Evolutionary conservation across 2,888 invertebrate species (phyloP), one percentile per base, ranked within the genome.

Genomic region (Eristalinus sepulchralis): DNA sequence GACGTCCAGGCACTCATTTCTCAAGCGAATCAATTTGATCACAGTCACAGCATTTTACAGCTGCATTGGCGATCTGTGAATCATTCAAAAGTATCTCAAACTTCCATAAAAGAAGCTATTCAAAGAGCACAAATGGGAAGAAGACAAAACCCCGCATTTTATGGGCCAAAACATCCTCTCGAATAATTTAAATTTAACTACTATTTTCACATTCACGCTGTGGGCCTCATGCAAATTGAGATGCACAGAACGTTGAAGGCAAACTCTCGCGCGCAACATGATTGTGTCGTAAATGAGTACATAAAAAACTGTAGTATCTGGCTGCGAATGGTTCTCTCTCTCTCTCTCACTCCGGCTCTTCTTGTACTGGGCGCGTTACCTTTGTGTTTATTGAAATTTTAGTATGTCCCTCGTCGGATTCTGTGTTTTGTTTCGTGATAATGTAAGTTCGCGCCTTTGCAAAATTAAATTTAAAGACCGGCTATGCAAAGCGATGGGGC

Each of bases 261-360:
- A 68, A 33, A 66, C 63, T 77, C 71, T 77, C 55, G 53, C 71
- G 36, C 71, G 70, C 81, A 81, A 66, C 84, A 63, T 78, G 68
- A 82, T 81, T 79, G 75, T 62, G 79, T 87, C 86, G 78, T 87
- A 86, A 86, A 86, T 78, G 78, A 70, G 76, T 75, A 75, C 72
- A 81, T 85, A 80, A 84, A 84, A 27, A 27, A 27, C 27, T 27
- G 27, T 27, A 62, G 47, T 70, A 75, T 75, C 70, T 39, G 27
- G 27, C 27, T 27, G 5, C 27, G 27, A 27, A 27, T 27, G 27
- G 27, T 5, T 27, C 2, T 27, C 2, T n/a, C 3, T 39, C 8
- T 39, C 3, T 39, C 39, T 39, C 8, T 6, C n/a, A n/a, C n/a
- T n/a, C n/a, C n/a, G 20, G 11, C 11, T 22, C 57, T 22, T 13